phyloP scores from a whole-genome alignment of 2,797 vertebrate genomes.

The Vireo griseus region DNA sequence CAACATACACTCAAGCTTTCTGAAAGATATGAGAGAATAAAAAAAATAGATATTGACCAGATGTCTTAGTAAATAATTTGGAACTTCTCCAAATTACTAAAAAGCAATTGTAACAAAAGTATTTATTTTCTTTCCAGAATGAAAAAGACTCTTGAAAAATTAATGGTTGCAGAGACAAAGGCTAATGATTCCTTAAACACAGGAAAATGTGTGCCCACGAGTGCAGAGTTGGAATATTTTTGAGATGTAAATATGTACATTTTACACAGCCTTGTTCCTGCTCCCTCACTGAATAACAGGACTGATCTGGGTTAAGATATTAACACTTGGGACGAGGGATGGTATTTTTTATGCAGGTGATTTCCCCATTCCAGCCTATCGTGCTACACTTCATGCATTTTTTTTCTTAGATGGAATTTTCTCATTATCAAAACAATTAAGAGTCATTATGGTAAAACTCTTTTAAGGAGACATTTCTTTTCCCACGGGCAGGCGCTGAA shows the following conservation, averaged over 20 bases:
- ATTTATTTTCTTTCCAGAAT: background rate
- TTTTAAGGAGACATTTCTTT: background rate
- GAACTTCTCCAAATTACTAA: slow-evolving; percentile 5
- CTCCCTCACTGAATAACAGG: background rate
- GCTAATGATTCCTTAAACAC: background rate
- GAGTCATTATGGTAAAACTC: background rate
- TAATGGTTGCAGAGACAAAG: slow-evolving; percentile 18
- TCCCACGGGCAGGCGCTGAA: background rate
- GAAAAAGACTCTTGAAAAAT: background rate
- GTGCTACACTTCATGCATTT: background rate
- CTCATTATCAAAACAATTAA: background rate
- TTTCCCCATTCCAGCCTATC: background rate
- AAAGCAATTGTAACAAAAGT: background rate
- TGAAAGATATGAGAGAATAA: background rate
- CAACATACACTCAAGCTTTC: background rate
- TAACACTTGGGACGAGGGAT: background rate
- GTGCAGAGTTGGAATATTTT: background rate
- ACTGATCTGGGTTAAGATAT: background rate
- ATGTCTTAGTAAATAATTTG: slow-evolving; percentile 7
- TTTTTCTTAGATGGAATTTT: background rate
- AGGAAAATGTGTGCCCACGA: background rate
- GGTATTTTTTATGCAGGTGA: background rate
- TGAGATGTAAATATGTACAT: background rate
- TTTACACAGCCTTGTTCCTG: background rate
- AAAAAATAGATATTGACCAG: background rate